Conservation (phyloP, 2,888 invertebrate species). For the Drosophila histrio region DNA sequence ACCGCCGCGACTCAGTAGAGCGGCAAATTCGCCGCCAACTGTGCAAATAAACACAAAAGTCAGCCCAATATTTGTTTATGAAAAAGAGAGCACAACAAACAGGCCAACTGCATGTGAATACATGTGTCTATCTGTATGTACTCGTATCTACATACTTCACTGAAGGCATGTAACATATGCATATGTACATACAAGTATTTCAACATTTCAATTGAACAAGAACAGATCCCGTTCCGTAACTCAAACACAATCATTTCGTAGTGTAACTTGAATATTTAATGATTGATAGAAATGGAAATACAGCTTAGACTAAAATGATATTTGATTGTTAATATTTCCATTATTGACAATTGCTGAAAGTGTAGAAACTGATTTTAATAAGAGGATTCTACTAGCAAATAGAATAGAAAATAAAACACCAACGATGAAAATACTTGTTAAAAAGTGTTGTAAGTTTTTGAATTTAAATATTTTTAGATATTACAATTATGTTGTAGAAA, state of each 20-base stretch:
- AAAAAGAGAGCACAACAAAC: conserved; percentile 56
- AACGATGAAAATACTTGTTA: too few species aligned
- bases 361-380: too few species aligned
- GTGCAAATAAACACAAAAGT: conserved; percentile 64
- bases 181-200: not conserved
- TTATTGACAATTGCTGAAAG: too few species aligned
- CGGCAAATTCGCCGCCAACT: conserved; percentile 68
- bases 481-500: too few species aligned
- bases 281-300: not conserved
- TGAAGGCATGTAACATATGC: not conserved
- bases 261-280: not conserved
- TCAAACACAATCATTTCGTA: conserved; percentile 1
- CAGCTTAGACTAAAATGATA: not conserved
- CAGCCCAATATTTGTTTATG: conserved; percentile 63
- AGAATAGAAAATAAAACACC: too few species aligned
- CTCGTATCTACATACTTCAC: conserved; percentile 1
- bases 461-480: too few species aligned
- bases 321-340: not conserved
- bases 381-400: too few species aligned
- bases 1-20: conserved; percentile 9
- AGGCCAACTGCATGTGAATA: conserved; percentile 19
- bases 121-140: not conserved
- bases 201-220: not conserved
- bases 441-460: too few species aligned
- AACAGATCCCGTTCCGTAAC: not conserved